Percentiles rank a stretch among this genome's conserved stretches.
Conservation (phyloP, 2,113 vertebrate species). For the Atrichornis clamosus region DNA sequence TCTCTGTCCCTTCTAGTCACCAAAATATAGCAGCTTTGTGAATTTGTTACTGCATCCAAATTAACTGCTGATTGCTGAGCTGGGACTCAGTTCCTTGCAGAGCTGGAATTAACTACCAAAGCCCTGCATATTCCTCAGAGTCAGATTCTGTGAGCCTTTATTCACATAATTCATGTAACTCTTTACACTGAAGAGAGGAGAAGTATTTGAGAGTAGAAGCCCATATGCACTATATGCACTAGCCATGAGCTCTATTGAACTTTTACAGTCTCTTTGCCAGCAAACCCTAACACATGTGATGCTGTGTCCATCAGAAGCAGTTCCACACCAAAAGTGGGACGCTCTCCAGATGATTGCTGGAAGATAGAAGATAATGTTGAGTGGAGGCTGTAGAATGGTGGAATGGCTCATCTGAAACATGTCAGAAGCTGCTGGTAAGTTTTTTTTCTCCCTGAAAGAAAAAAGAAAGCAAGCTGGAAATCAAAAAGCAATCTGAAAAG, state of each 20-base stretch:
- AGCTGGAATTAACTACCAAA: not conserved
- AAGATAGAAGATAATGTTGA: not conserved
- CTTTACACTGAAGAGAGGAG: not conserved
- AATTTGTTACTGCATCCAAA: not conserved
- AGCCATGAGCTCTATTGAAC: not conserved
- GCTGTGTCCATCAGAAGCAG: not conserved
- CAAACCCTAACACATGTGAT: not conserved
- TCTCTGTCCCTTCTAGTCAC: not conserved
- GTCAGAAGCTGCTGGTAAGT: not conserved
- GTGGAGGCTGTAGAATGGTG: not conserved
- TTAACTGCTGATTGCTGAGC: not conserved
- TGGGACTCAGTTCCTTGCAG: not conserved
- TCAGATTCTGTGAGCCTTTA: not conserved
- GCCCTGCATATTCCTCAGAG: not conserved
- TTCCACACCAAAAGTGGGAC: not conserved
- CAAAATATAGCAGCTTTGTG: not conserved
- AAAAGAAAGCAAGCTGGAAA: not conserved
- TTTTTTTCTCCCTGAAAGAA: not conserved
- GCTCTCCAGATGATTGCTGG: not conserved
- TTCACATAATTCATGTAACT: not conserved
- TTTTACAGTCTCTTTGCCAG: not conserved
- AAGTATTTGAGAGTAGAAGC: not conserved
- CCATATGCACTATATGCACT: too few relatives aligned
- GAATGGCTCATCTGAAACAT: not conserved
- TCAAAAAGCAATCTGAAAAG: not conserved